Percentiles rank a stretch among this genome's conserved stretches.
These are phyloP conservation scores for Carassius gibelio DNA, from an alignment of 2,113 vertebrate genomes.

Conservation along the genomic window DNA sequence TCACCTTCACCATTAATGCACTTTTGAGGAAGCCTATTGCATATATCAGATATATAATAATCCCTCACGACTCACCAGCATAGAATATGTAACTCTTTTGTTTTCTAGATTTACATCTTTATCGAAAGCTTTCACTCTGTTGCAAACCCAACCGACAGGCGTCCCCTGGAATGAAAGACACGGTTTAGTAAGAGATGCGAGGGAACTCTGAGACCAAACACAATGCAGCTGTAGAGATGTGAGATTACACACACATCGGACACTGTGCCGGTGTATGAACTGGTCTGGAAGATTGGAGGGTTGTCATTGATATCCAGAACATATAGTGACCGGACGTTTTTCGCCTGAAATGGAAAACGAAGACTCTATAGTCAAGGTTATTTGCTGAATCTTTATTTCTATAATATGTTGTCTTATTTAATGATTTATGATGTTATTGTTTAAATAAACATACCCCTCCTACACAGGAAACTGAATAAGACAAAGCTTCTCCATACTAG, in stretches of 20 bases:
- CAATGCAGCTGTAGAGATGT: background rate
- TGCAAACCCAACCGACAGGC: no score
- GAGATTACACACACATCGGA: slow-evolving; percentile 70
- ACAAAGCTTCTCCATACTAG: slow-evolving; percentile 53
- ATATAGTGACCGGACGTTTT: slow-evolving; percentile 52
- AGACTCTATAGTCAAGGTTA: background rate
- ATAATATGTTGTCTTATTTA: background rate
- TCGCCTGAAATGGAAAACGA: slow-evolving; percentile 42
- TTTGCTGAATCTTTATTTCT: background rate
- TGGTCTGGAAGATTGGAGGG: slow-evolving; percentile 66
- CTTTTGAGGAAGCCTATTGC: no score
- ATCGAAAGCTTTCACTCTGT: slow-evolving; percentile 70
- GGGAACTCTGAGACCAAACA: background rate
- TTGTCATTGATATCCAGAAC: slow-evolving; percentile 51
- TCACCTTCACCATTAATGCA: no score
- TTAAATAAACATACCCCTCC: slow-evolving; percentile 52
- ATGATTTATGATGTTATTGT: background rate
- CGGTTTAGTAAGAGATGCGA: background rate
- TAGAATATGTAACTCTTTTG: slow-evolving; percentile 69
- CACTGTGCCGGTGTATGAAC: slow-evolving; percentile 50
- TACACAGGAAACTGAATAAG: slow-evolving; percentile 62
- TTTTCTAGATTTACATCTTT: slow-evolving; percentile 58
- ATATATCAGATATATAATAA: no score
- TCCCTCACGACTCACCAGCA: slow-evolving; percentile 63
- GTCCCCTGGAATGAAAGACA: no score